Conservation (phyloP, 2,888 invertebrate genomes). For the Diadegma fenestrale region DNA sequence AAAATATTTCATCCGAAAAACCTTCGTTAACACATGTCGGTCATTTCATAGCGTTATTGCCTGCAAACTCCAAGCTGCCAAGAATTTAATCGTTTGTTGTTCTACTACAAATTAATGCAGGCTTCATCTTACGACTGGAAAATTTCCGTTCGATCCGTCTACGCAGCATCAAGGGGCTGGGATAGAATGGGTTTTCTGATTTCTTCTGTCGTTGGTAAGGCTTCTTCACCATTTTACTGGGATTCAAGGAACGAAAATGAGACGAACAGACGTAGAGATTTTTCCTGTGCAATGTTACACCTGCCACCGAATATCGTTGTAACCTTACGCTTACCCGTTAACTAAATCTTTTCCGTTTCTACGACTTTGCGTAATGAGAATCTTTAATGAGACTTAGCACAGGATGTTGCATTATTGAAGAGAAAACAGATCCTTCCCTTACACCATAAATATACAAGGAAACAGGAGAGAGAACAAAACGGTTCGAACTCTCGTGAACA, state of each 20-base stretch:
- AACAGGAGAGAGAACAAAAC: too few relatives aligned
- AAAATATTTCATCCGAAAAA: slow-evolving; percentile 4
- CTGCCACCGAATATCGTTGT: slow-evolving; percentile 42
- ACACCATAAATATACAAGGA: background rate
- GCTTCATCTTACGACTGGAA: background rate
- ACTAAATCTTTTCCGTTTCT: background rate
- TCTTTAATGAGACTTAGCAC: slow-evolving; percentile 43
- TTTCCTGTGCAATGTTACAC: slow-evolving; percentile 51
- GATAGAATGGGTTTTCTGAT: background rate
- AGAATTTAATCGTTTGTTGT: slow-evolving; percentile 18
- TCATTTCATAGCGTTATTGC: slow-evolving; percentile 72
- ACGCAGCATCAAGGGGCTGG: background rate
- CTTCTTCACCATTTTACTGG: background rate
- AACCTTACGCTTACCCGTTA: slow-evolving; percentile 25
- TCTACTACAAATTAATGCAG: background rate
- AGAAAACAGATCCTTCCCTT: slow-evolving; percentile 6
- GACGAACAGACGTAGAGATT: background rate
- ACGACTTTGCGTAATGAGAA: slow-evolving; percentile 21
- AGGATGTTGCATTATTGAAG: slow-evolving; percentile 35
- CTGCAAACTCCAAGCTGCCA: slow-evolving; percentile 67
- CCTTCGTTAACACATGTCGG: slow-evolving; percentile 72
- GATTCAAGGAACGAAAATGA: background rate
- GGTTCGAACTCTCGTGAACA: background rate
- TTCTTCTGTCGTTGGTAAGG: background rate
- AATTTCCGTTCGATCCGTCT: background rate